Evolutionary conservation across 1,140 invertebrate genomes (phyloP).

Genomic region (Microvelia longipes): DNA sequence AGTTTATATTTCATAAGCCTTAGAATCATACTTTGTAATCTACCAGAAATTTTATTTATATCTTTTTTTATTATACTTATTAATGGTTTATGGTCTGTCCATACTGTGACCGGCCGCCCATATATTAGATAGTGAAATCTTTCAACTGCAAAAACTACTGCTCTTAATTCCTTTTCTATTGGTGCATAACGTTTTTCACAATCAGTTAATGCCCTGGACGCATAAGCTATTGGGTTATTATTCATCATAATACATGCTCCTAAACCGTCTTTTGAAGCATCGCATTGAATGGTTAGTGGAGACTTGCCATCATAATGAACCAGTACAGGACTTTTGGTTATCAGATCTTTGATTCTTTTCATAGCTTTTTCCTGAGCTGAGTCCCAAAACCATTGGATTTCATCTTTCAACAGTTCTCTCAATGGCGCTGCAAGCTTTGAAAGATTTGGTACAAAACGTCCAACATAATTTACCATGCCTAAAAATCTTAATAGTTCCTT

Average conservation of each 20-base stretch:
- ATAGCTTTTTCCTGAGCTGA: background rate
- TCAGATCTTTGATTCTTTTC: background rate
- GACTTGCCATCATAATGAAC: background rate
- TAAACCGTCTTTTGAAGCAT: background rate
- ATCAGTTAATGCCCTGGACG: background rate
- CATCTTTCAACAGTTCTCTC: background rate
- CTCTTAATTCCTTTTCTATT: background rate
- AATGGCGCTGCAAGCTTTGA: background rate
- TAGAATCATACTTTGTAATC: background rate
- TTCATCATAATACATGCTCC: background rate
- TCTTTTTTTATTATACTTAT: background rate
- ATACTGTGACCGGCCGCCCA: background rate
- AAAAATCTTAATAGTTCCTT: background rate
- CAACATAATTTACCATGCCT: background rate
- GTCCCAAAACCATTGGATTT: background rate
- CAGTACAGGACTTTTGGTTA: background rate
- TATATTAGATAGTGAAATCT: background rate
- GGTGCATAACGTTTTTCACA: background rate
- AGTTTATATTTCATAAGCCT: background rate
- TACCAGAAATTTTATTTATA: background rate
- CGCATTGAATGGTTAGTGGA: background rate
- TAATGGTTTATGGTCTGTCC: background rate
- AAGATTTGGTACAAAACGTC: background rate
- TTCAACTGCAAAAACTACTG: background rate
- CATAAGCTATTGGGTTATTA: background rate